Base-by-base conservation (phyloP, 1,140 invertebrate species). In the Pteromalus puparum region DNA sequence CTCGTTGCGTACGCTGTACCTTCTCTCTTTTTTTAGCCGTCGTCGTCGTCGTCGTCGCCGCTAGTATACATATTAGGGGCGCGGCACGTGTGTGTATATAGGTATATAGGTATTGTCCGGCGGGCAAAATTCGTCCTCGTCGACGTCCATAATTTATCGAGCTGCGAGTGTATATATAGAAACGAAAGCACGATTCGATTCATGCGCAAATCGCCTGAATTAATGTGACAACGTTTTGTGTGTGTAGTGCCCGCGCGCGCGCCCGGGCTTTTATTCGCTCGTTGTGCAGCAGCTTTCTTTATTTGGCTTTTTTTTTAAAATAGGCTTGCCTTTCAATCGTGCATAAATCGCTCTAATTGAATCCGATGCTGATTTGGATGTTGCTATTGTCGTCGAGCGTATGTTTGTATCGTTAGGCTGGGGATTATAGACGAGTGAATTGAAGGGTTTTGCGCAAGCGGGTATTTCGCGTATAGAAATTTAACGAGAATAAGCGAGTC, bases 71-170 rank as follows among this genome's bases (percentile, higher is more conserved):
- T 80, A 85, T 88, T 87, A 88, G 87, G 87, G 88, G 74, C 74
- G 81, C 81, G 81, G 86, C 87, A 87, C 88, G 89, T 86, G 89
- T 87, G 87, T 86, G 85, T 87, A 87, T 80, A n/a, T 46, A 48
- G 34, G 87, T 87, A 87, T 85, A 88, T 79, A 85, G 89, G 87
- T 88, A 80, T 73, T 81, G 80, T 81, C 80, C 70, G 10, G 68
- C 26, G 28, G 68, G 70, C 48, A 48, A 61, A 81, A 73, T 81
- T 61, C 53, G 53, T 61, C 53, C 53, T 61, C 18, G 15, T 61
- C 53, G 53, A 61, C 80, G 70, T 81, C 80, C 80, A 81, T 81
- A 81, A 81, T 81, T 81, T 81, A 81, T 81, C 46, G 80, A 46
- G 70, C 24, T 38, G 67, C 28, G 42, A 61, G 21, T 1, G 21